Evolutionary conservation across 2,113 vertebrate genomes (phyloP), one percentile per base, ranked within the genome.

Genomic region (Cricetomys ansorgei): DNA sequence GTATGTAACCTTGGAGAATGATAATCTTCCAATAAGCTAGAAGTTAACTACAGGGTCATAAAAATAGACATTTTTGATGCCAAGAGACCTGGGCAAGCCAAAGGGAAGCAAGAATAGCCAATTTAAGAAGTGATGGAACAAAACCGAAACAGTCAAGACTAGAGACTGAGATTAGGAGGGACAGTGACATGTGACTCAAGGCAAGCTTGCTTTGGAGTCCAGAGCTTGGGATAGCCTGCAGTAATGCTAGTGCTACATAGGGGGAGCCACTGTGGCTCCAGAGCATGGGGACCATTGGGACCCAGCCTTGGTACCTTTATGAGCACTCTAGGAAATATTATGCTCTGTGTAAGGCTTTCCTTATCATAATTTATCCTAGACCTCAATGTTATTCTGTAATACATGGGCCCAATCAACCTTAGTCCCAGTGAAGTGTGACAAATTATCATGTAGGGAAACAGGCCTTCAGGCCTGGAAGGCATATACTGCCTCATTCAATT

Each of bases 11-110:
- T 69, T 94, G 43, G 80, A 57, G 67, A 75, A 65, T 84, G 43
- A 62, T 89, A 57, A 53, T 72, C 92, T 96, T 70, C 73, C 83
- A 93, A 75, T 7, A 79, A 92, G 50, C 53, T 64, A 72, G 29
- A n/a, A 37, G 12, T 67, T 94, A 79, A 91, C 37, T n/a, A 57
- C 25, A 65, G 27, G 57, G 29, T 88, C 79, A 94, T 85, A 88
- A 91, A 67, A 91, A 86, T 3, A 87, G 67, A 9, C 37, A 53
- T 73, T 55, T 73, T 85, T 88, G 29, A 57, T 80, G 55, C 57
- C 5, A 2, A 50, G 43, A 87, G 43, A 67, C 8, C 23, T 59
- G 45, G 23, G 48, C 37, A 91, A 57, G 29, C 23, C 72, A 83
- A 77, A 15, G 7, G 37, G 29, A 50, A 70, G 40, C 29, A 86